These are phyloP conservation scores for Microcebus lehilahytsara DNA, from an alignment of 2,113 vertebrate species.

Conservation along the genomic window DNA sequence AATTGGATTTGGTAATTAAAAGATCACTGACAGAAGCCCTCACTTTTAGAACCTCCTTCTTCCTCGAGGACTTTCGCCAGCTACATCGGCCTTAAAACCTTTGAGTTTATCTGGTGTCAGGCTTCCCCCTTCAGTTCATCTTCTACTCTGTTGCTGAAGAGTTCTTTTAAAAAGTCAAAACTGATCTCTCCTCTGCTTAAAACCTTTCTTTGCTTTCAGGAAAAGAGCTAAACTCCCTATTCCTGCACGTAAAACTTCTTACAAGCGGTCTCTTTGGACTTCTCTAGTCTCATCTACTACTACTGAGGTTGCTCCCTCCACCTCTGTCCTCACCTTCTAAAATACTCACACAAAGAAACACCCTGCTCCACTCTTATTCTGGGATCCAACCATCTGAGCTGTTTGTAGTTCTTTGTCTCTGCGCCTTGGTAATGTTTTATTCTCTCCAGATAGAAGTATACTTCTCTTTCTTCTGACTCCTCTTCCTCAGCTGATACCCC, in stretches of 20 bases:
- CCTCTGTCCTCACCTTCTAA: too few relatives aligned
- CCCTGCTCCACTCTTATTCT: background rate
- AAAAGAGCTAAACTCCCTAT: slow-evolving; percentile 35
- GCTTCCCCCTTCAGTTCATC: background rate
- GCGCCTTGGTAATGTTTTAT: background rate
- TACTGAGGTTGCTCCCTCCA: background rate
- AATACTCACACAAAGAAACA: background rate
- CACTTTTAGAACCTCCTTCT: background rate
- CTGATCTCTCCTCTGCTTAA: background rate
- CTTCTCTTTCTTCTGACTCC: background rate
- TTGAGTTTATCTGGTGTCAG: background rate
- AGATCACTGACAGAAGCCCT: background rate
- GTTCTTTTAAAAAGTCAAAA: background rate
- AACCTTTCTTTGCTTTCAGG: background rate
- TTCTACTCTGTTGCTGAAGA: background rate
- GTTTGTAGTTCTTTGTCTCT: background rate
- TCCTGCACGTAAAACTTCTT: background rate
- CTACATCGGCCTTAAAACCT: background rate
- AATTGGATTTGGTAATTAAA: background rate
- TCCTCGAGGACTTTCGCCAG: background rate
- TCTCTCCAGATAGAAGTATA: background rate
- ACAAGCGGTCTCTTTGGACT: background rate
- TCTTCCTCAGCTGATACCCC: background rate
- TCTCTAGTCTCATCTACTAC: background rate
- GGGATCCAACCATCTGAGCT: background rate